Evolutionary conservation across 2,113 vertebrate genomes (phyloP).

Genomic region (Sciurus niger): DNA sequence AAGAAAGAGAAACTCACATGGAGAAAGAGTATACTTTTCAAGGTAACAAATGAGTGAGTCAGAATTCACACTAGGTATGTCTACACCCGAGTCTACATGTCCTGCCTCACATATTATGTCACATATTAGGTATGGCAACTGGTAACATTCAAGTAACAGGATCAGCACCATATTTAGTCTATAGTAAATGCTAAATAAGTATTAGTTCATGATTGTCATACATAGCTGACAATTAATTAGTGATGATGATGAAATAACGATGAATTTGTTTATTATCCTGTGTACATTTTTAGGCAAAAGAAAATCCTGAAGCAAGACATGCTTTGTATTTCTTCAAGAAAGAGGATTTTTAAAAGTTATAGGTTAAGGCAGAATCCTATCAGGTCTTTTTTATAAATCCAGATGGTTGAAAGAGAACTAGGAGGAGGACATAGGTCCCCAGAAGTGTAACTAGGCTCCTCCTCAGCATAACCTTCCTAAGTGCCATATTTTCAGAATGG

Average conservation of each 20-base stretch:
- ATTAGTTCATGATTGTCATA: not conserved
- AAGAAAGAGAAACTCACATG: not conserved
- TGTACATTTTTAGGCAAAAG: not conserved
- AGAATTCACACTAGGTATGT: not conserved
- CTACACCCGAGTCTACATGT: not conserved
- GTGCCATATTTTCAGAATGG: not conserved
- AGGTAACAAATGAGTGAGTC: not conserved
- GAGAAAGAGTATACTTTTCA: not conserved
- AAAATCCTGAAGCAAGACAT: not conserved
- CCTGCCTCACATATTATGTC: not conserved
- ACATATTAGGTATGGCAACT: not conserved
- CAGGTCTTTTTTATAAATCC: not conserved
- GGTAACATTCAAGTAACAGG: not conserved
- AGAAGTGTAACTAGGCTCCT: not conserved
- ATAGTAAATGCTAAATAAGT: not conserved
- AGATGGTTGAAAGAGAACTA: not conserved
- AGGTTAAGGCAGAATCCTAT: not conserved
- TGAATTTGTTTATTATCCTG: not conserved
- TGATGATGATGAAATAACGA: not conserved
- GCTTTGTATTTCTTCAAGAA: slow-evolving; percentile 18
- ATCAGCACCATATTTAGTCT: not conserved
- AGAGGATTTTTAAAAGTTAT: not conserved
- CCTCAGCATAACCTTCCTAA: not conserved
- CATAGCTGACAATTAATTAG: not conserved
- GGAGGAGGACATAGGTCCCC: not conserved